Base-by-base conservation (phyloP, 2,113 vertebrate genomes). In the Alligator mississippiensis region DNA sequence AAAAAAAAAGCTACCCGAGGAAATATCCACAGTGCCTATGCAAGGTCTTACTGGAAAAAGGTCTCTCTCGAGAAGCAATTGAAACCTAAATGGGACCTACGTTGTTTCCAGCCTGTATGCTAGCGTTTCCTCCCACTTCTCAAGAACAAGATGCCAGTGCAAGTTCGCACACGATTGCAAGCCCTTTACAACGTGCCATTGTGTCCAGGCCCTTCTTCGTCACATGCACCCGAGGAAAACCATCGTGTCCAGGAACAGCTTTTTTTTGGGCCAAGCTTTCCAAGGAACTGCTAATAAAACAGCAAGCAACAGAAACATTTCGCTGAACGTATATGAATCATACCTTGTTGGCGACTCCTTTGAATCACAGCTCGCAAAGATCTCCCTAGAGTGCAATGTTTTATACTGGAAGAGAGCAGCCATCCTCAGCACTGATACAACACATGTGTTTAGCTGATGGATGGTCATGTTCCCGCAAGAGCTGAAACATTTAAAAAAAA, bases 301-400 rank as follows among this genome's bases (percentile, higher is more conserved):
- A 87, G 75, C 1, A 0, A 96, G 93, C 70, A 92, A 84, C 90
- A 91, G 85, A 75, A n/a, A 80, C 13, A 4, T 63, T 94, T 85
- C 77, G 78, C 82, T 72, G 87, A 91, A 89, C 8, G 47, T 74
- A 89, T 83, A 93, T 72, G 79, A 96, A 93, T 87, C 88, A 89
- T 95, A 95, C 95, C 95, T 95, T 82, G 80, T 90, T 74, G 89
- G 87, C 55, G 62, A 93, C 81, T 95, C 70, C 94, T 91, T 92
- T 93, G 92, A 96, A 93, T 90, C 80, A 54, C 2, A 34, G 78
- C 81, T 90, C 92, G 93, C 95, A 96, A 82, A 93, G 90, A 75
- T 90, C 87, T 89, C 85, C 88, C 84, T 22, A 62, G 95, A 95
- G 93, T 64, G 55, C 84, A 82, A 75, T 77, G 88, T 58, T 88